phyloP scores from a whole-genome alignment of 2,888 invertebrate species.

The Apodemia mormo region DNA sequence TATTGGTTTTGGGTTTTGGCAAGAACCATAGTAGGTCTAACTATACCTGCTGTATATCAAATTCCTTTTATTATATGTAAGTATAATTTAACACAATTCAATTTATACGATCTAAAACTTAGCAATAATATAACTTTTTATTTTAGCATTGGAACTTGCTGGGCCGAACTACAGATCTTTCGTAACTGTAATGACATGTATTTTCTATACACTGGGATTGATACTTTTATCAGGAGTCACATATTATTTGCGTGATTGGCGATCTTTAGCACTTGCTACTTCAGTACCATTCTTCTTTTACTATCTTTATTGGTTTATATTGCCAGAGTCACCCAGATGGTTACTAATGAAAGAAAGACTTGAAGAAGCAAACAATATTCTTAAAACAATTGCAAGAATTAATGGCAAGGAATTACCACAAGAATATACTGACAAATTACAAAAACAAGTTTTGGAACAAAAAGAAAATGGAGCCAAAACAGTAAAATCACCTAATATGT shows the following conservation, averaged over 20 bases:
- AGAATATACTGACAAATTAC: constrained; percentile 86
- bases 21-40: constrained; percentile 91
- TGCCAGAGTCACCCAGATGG: constrained; percentile 96
- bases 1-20: constrained; percentile 93
- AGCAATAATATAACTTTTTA: neutral
- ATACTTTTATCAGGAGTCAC: constrained; percentile 92
- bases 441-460: constrained; percentile 86
- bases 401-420: constrained; percentile 89
- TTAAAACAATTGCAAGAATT: constrained; percentile 88
- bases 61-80: constrained; percentile 97
- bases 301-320: constrained; percentile 91
- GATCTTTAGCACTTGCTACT: constrained; percentile 88
- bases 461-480: constrained; percentile 77
- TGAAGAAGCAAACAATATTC: constrained; percentile 89
- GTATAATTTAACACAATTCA: constrained; percentile 48
- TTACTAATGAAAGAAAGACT: constrained; percentile 90
- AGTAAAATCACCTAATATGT: constrained; percentile 74
- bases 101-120: neutral
- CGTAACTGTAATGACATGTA: constrained; percentile 95
- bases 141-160: constrained; percentile 91
- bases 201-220: constrained; percentile 93
- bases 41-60: constrained; percentile 95
- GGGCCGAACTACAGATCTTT: constrained; percentile 95
- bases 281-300: constrained; percentile 93
- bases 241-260: constrained; percentile 92